These are phyloP conservation scores for Phylloscopus trochilus DNA, from an alignment of 2,113 vertebrate genomes.

Conservation along the genomic window DNA sequence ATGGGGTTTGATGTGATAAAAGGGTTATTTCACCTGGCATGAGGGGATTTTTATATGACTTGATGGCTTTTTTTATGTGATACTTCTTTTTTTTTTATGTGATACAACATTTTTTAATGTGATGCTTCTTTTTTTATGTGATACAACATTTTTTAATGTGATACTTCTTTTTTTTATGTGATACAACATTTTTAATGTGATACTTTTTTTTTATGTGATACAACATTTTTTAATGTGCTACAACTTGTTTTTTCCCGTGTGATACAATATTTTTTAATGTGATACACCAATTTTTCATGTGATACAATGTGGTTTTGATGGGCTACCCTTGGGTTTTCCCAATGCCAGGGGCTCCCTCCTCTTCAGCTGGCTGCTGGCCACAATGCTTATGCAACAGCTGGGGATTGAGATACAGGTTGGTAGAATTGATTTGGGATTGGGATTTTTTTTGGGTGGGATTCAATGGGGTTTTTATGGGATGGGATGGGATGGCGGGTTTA, in stretches of 20 bases:
- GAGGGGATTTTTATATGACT: background rate
- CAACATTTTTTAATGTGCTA: no score
- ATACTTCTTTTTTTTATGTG: no score
- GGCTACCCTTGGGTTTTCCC: no score
- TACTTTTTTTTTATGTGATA: background rate
- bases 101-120: background rate
- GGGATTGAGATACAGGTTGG: background rate
- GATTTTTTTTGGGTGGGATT: background rate
- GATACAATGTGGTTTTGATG: no score
- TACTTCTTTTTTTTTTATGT: background rate
- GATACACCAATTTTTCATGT: no score
- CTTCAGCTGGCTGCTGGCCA: background rate
- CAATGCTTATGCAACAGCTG: background rate
- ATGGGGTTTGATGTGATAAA: background rate
- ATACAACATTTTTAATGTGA: no score
- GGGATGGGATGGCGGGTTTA: background rate
- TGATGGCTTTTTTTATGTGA: background rate
- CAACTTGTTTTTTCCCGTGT: no score
- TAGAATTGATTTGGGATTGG: fast-evolving
- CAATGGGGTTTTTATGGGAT: fast-evolving
- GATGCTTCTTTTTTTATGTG: background rate
- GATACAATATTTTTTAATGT: no score
- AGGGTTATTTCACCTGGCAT: fast-evolving
- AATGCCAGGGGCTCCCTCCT: background rate
- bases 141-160: background rate